Evolutionary conservation across 2,888 invertebrate genomes (phyloP), one percentile per base, ranked within the genome.

Genomic region (Cephus rjabovi): DNA sequence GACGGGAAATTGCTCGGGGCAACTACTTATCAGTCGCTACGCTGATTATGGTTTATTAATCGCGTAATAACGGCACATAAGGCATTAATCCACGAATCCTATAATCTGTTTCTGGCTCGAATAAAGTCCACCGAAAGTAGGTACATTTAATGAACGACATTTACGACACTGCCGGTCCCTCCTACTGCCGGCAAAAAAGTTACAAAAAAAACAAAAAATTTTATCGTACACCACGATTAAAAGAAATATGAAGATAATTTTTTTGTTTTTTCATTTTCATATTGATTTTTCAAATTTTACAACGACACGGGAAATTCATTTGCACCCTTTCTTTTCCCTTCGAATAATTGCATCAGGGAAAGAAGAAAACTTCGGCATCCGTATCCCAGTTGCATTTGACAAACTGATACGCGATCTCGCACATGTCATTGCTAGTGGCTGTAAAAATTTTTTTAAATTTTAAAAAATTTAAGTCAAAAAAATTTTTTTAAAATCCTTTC

Each of bases 341-440:
- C 56, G 23, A 56, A 23, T 56, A 56, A 9, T 23, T 31, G 12
- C 34, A 23, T 86, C 79, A 88, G 2, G 88, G 87, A 68, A 89
- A 89, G 77, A 87, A 86, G 76, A 87, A 89, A 0, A 78, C 75
- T 30, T 79, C 84, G 31, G 85, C 78, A 76, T 86, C 86, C 11
- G n/a, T 30, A 0, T 82, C 69, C 79, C 86, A 86, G 23, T 37
- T 77, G 78, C 89, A 89, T 75, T 86, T 84, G 37, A 83, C 35
- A 78, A 82, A 89, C 12, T 77, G 74, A 75, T 79, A 89, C 31
- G 85, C 74, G 23, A 83, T 77, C 30, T 83, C 78, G 80, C 89
- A 89, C 1, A 75, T 75, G 11, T 89, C 83, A 1, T 76, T 68
- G 69, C 35, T 73, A 9, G 75, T 76, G 34, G 73, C 75, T 78